phyloP scores from a whole-genome alignment of 2,888 invertebrate genomes.

The Chydorus sphaericus region DNA sequence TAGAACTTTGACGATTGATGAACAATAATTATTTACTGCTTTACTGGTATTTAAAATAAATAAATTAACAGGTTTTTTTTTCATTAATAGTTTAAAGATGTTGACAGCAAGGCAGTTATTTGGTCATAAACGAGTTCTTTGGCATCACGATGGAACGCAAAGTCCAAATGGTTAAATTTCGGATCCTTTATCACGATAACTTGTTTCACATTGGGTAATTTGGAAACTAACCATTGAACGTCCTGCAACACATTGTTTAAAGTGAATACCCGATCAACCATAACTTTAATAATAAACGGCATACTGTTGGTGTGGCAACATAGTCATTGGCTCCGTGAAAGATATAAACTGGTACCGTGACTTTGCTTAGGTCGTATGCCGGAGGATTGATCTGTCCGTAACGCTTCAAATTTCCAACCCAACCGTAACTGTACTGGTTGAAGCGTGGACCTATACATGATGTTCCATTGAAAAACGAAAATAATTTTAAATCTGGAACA shows the following conservation, averaged over 20 bases:
- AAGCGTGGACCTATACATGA: constrained; percentile 17
- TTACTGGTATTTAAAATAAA: too few species aligned
- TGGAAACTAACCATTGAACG: constrained; percentile 6
- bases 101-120: constrained; percentile 7
- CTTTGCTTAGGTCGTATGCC: background rate
- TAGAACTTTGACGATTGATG: too few species aligned
- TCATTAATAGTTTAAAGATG: too few species aligned
- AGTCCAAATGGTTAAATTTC: constrained; percentile 19
- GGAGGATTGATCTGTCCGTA: constrained; percentile 6
- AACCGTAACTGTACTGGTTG: constrained; percentile 25
- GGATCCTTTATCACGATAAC: constrained; percentile 13
- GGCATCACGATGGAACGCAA: constrained; percentile 16
- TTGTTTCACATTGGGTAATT: constrained; percentile 7
- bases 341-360: constrained; percentile 18
- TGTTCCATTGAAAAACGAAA: background rate
- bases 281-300: too few species aligned
- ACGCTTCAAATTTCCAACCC: background rate
- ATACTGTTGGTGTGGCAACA: too few species aligned
- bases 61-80: too few species aligned
- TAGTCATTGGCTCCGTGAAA: too few species aligned
- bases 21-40: too few species aligned
- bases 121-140: constrained; percentile 7
- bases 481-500: background rate
- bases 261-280: too few species aligned
- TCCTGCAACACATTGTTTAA: too few species aligned